phyloP scores from a whole-genome alignment of 2,888 invertebrate genomes.

The Scaptomyza cyrtandrae region DNA sequence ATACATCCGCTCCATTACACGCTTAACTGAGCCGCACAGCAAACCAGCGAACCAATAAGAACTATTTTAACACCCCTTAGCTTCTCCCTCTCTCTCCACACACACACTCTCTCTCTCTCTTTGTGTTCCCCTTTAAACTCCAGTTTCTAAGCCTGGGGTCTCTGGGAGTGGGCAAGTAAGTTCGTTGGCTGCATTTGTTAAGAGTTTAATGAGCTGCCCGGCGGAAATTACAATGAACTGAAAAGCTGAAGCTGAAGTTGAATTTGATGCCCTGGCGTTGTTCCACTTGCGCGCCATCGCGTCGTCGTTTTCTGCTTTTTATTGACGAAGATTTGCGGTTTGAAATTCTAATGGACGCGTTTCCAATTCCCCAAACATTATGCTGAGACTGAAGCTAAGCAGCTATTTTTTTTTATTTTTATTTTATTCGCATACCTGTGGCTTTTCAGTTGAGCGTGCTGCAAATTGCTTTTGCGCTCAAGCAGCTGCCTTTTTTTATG shows the following conservation, averaged over 20 bases:
- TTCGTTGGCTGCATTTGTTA: constrained; percentile 58
- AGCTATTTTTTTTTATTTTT: neutral
- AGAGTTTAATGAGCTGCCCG: constrained; percentile 65
- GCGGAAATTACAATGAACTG: constrained; percentile 56
- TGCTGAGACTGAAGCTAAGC: neutral
- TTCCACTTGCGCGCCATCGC: constrained; percentile 36
- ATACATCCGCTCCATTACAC: constrained; percentile 75
- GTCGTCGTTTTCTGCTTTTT: constrained; percentile 7
- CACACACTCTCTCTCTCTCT: neutral
- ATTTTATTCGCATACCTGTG: constrained; percentile 59
- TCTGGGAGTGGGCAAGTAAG: constrained; percentile 27
- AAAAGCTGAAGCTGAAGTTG: constrained; percentile 5
- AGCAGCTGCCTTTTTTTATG: constrained; percentile 11
- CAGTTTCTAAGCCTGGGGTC: neutral
- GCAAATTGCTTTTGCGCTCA: constrained; percentile 59
- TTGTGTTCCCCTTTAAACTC: neutral
- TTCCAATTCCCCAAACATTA: constrained; percentile 31
- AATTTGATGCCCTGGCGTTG: constrained; percentile 23
- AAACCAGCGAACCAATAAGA: constrained; percentile 66
- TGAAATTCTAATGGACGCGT: constrained; percentile 58
- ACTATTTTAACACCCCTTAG: constrained; percentile 14
- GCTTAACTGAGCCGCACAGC: constrained; percentile 71
- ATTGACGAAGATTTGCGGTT: constrained; percentile 67
- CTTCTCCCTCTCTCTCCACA: neutral
- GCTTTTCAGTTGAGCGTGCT: constrained; percentile 56